Base-by-base conservation (phyloP, 2,113 vertebrate species). In the Dipodomys spectabilis region DNA sequence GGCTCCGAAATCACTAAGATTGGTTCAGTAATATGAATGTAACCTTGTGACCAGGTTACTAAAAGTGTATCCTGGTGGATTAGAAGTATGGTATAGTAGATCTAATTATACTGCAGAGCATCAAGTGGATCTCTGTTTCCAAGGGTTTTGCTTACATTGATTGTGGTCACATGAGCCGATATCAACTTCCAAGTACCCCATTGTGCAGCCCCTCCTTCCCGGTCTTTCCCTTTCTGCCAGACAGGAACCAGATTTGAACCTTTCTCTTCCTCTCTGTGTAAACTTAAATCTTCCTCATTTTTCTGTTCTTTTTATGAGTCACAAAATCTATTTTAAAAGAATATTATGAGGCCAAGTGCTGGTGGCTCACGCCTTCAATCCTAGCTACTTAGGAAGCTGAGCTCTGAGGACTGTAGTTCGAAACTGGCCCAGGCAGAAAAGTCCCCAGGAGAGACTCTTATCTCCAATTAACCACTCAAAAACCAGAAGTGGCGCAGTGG, bases 1-100 rank as follows among this genome's bases (percentile, higher is more conserved):
- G 69, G 82, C 45, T 90, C 32, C 39, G 79, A 81, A 88, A 94
- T 72, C 75, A 65, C 28, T 68, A 88, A 90, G 39, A 0, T 2
- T 83, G 74, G 74, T 90, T 96, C 32, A 80, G 0, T 82, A 87
- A 90, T 74, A 88, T 57, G 83, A 30, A 73, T 73, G 10, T 84
- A 7, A 82, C 78, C 87, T 89, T 80, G 65, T 83, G 81, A 30
- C 16, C 30, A 73, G 68, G 9, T 90, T 88, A 53, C 20, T 90
- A 81, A 90, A 80, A 82, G 72, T 78, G 32, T 60, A 45, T 82
- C 74, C 74, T 53, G 30, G 32, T 77, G 20, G 30, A 82, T 23
- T 92, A 19, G 73, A 85, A 49, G 32, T 57, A 12, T n/a, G 16
- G 0, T 45, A 45, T 2, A 69, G 8, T 64, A 20, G 67, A 92